These are phyloP conservation scores for Prietella phreatophila DNA, from an alignment of 2,113 vertebrate species.

Conservation along the genomic window DNA sequence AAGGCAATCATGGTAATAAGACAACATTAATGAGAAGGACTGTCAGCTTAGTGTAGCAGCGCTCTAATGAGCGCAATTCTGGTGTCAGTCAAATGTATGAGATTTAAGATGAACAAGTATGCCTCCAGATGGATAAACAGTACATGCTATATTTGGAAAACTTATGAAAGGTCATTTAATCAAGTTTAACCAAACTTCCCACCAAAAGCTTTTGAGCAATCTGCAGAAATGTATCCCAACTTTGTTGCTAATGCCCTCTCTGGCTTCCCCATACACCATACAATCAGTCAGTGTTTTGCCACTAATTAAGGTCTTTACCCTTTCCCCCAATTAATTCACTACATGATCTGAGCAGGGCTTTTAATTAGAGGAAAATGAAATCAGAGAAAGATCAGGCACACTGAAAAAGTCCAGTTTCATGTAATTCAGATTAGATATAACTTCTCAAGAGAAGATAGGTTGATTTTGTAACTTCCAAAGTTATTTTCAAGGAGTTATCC, in stretches of 20 bases:
- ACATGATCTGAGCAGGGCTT: constrained; percentile 7
- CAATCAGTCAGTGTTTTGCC: constrained; percentile 66
- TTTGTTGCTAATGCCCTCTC: background rate
- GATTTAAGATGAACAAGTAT: constrained; percentile 29
- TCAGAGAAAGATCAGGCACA: background rate
- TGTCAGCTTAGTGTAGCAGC: constrained; percentile 41
- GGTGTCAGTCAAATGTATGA: constrained; percentile 26
- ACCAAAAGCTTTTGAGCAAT: constrained; percentile 4
- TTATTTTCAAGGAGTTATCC: constrained; percentile 70
- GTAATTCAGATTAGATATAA: constrained; percentile 46
- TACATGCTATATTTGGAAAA: background rate
- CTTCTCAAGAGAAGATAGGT: constrained; percentile 68
- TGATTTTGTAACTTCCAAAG: constrained; percentile 66
- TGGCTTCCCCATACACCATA: constrained; percentile 57
- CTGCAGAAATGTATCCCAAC: background rate
- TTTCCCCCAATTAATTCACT: constrained; percentile 60
- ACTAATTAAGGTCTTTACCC: constrained; percentile 54
- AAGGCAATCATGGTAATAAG: constrained; percentile 40
- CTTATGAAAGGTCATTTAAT: background rate
- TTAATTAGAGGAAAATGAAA: constrained; percentile 43
- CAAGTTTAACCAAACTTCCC: constrained; percentile 5
- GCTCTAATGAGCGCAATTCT: constrained; percentile 40
- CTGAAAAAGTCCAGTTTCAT: background rate
- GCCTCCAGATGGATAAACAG: constrained; percentile 21
- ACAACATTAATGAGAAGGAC: constrained; percentile 57